These are phyloP conservation scores for Cylloceria caligata DNA, from an alignment of 2,888 invertebrate species.

Conservation along the genomic window DNA sequence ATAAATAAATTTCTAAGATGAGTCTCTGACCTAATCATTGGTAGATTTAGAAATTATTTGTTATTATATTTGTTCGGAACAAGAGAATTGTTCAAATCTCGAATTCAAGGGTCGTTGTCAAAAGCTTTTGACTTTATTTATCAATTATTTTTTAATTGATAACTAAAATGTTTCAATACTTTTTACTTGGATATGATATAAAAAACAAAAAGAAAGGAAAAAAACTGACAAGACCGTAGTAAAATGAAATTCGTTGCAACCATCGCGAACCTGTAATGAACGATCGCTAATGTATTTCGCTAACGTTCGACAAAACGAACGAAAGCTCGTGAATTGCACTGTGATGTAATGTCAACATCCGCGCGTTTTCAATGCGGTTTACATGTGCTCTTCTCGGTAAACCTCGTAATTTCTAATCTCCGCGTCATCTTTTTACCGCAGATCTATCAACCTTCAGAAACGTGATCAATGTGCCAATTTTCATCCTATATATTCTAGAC, in stretches of 20 bases:
- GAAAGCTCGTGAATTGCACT: not conserved
- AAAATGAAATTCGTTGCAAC: not conserved
- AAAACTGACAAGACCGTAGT: not conserved
- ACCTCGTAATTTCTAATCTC: not conserved
- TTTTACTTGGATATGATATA: no score
- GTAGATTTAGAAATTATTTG: no score
- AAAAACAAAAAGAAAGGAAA: not conserved
- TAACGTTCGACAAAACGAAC: not conserved
- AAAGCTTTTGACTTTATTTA: no score
- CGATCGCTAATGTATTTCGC: not conserved
- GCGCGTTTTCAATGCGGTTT: not conserved
- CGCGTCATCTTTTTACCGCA: not conserved
- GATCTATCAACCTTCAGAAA: not conserved
- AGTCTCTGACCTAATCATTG: not conserved
- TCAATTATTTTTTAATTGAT: no score
- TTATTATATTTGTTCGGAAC: no score
- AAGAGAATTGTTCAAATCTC: no score
- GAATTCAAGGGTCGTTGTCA: no score
- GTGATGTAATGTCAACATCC: not conserved
- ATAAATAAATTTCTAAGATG: not conserved
- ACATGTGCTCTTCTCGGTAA: no score
- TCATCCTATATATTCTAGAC: not conserved
- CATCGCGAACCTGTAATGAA: not conserved
- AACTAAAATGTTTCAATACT: no score
- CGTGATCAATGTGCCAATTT: not conserved